Evolutionary conservation across 2,888 invertebrate species (phyloP).

Genomic region (Cybosia mesomella): DNA sequence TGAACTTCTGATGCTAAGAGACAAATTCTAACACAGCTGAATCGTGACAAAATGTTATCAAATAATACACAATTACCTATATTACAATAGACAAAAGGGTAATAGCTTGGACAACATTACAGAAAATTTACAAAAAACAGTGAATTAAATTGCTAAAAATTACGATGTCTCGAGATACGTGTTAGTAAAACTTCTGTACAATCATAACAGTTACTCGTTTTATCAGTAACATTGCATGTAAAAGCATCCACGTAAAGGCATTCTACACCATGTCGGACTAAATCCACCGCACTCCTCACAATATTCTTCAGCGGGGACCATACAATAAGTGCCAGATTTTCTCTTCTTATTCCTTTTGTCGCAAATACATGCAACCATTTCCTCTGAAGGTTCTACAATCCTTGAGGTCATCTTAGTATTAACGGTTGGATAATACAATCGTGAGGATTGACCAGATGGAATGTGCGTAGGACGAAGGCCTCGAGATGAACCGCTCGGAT

Average conservation of each 20-base stretch:
- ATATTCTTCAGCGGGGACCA: slow-evolving; percentile 27
- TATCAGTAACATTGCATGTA: slow-evolving; percentile 17
- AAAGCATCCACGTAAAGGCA: slow-evolving; percentile 28
- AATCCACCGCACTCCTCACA: slow-evolving; percentile 31
- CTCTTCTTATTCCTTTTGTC: slow-evolving; percentile 12
- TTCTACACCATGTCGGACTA: slow-evolving; percentile 20
- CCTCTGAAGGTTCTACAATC: slow-evolving; percentile 5
- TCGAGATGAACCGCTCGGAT: slow-evolving; percentile 6
- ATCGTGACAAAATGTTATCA: not conserved
- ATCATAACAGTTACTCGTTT: not conserved
- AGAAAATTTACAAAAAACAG: not conserved
- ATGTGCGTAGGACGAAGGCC: not conserved
- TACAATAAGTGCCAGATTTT: slow-evolving; percentile 24
- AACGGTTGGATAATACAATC: not conserved
- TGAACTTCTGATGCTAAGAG: not conserved
- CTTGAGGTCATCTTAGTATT: slow-evolving; percentile 18
- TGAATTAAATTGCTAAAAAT: not conserved
- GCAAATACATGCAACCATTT: slow-evolving; percentile 29
- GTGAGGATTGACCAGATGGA: slow-evolving; percentile 3
- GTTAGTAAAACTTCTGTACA: not conserved
- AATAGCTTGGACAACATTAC: not conserved
- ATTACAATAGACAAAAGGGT: not conserved
- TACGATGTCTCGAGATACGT: not conserved
- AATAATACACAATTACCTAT: not conserved
- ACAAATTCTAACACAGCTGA: not conserved